A percentile compares a stretch with the other conserved stretches of the same genome.
phyloP scores from a whole-genome alignment of 1,140 invertebrate genomes.

The Globodera ellingtonae region DNA sequence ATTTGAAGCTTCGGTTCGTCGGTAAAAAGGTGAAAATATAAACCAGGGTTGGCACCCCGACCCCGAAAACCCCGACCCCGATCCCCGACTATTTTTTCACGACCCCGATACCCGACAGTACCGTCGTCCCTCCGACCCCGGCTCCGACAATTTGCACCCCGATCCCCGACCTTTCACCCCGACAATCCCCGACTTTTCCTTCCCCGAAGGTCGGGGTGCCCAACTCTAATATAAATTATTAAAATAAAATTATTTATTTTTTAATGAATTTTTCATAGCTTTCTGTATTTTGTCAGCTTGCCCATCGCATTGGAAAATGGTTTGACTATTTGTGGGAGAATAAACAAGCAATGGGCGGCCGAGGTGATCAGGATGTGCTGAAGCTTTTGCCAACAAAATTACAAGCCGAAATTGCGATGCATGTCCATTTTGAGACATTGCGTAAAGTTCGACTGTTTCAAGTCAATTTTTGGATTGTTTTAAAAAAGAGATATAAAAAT shows the following conservation, averaged over 20 bases:
- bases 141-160: no score
- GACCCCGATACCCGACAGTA: no score
- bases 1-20: constrained; percentile 77
- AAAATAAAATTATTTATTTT: no score
- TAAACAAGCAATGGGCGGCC: constrained; percentile 22
- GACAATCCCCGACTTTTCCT: no score
- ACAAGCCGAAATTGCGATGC: constrained; percentile 92
- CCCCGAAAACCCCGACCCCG: no score
- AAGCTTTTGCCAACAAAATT: constrained; percentile 85
- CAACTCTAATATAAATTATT: no score
- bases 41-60: no score
- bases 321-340: constrained; percentile 89
- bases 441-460: constrained; percentile 79
- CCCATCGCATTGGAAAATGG: constrained; percentile 83
- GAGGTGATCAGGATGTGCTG: constrained; percentile 54
- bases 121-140: no score
- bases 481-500: neutral
- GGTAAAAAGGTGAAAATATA: constrained; percentile 40
- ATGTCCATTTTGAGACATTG: constrained; percentile 89
- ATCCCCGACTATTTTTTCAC: no score
- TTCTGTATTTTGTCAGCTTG: constrained; percentile 33
- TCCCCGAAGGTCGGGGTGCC: no score
- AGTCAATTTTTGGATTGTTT: constrained; percentile 3
- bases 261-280: no score
- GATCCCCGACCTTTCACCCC: no score